Percentiles rank a stretch among this genome's conserved stretches.
Conservation (phyloP, 2,797 vertebrate genomes). For the Oophaga sylvatica region DNA sequence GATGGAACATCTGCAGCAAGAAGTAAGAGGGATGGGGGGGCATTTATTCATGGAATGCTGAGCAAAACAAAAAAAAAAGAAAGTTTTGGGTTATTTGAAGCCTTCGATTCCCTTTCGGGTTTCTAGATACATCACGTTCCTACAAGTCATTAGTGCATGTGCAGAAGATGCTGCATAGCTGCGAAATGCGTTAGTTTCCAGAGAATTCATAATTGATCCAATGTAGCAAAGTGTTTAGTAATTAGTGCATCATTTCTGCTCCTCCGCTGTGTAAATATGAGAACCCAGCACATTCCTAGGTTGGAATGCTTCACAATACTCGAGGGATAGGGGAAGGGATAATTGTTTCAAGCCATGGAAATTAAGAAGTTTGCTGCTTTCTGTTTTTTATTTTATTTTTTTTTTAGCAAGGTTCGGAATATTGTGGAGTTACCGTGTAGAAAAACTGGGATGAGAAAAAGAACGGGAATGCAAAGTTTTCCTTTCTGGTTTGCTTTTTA, state of each 20-base stretch:
- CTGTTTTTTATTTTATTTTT: background rate
- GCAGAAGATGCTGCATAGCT: background rate
- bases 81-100: background rate
- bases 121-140: background rate
- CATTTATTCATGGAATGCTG: background rate
- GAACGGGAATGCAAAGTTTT: too few species aligned
- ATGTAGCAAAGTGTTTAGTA: background rate
- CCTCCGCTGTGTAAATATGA: conserved; percentile 29
- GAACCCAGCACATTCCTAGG: conserved; percentile 26
- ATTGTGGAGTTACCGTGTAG: too few species aligned
- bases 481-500: too few species aligned
- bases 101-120: background rate
- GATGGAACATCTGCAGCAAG: conserved; percentile 65
- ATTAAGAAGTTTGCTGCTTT: background rate
- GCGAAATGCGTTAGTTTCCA: background rate
- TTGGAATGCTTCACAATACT: conserved; percentile 40
- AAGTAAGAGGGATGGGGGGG: conserved; percentile 43
- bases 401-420: background rate
- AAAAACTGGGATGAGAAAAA: background rate
- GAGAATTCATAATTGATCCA: background rate
- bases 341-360: conserved; percentile 16
- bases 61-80: background rate
- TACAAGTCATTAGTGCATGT: background rate
- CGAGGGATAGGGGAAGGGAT: conserved; percentile 18
- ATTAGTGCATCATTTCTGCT: background rate